Evolutionary conservation across 1,140 invertebrate species (phyloP), one percentile per base, ranked within the genome.

Genomic region (Chrysopa pallens): DNA sequence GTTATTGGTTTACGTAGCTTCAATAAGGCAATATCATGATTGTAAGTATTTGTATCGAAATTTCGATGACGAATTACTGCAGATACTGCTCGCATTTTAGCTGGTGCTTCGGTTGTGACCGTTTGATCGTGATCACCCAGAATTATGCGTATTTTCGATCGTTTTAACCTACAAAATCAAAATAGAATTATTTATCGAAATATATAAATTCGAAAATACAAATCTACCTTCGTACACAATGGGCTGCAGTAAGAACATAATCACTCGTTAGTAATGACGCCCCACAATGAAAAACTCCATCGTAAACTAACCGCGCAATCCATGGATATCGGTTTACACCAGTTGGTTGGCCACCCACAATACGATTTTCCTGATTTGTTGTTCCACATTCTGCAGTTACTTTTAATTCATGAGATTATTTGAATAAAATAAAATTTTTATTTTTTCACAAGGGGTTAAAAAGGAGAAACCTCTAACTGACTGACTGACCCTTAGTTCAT

Each of bases 201-300:
- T 4, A 38, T 38, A 15, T 27, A 36, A 39, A 36, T 11, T 36
- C 38, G 15, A 42, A 38, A 29, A 42, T 14, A 42, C 39, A 35
- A 13, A 51, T 46, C 46, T 60, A 77, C 74, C 66, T 70, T 53
- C 72, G 60, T 35, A 79, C 65, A 51, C 76, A 79, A 54, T 79
- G 76, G 6, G 75, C 76, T 6, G 76, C 76, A 0, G 75, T 79
- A 39, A 79, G 56, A 35, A 79, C 68, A 52, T 73, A 77, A 51
- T 73, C 68, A 52, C 78, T 74, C 36, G 80, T 84, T 23, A 90
- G 63, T 6, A 90, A 63, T 12, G 83, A 84, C n/a, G 76, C 84
- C n/a, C 86, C 84, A 50, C 85, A 91, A 54, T 90, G 85, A 63
- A 88, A 88, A 57, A 84, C 82, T 1, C 82, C 80, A 56, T 87